Evolutionary conservation across 2,888 invertebrate species (phyloP), one percentile per base, ranked within the genome.

Genomic region (Drosophila prolongata): DNA sequence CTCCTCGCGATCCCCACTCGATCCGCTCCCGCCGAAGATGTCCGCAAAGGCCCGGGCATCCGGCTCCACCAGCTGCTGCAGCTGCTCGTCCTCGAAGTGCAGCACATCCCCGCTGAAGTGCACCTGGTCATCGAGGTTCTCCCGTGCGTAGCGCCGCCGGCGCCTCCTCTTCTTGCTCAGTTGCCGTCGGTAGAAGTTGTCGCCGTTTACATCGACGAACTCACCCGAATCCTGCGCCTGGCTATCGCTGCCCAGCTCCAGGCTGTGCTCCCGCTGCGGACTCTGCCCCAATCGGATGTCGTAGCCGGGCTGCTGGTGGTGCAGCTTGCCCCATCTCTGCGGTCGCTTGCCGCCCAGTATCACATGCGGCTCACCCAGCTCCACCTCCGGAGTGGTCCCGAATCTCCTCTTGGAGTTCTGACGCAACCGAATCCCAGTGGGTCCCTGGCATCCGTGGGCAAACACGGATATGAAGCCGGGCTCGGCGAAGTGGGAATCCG

Each of bases 381-480:
- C 80, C 6, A 80, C 79, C 40, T 78, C 77, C 10, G 78, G 86
- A 5, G 71, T 49, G 6, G 66, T 37, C 1, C 78, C 75, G 53
- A 88, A 91, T 2, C 91, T 86, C 0, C 92, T 86, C 58, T 92
- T 92, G 0, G 91, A 92, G 55, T 91, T 92, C 70, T 91, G 90
- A 0, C 92, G 87, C 27, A 91, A 71, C 38, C 90, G 86, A 10
- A 90, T 90, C 11, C 90, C 91, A 34, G 80, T 86, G 4, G 90
- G 90, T 57, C 90, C 94, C 83, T 95, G 95, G 85, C 97, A 97
- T 0, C 96, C 96, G 76, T 96, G 96, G 0, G 97, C 97, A 86
- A 97, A 97, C 0, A 97, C 96, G 47, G 96, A 96, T 38, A 96
- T 95, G 82, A 97, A 97, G 13, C 96, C 95, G 0, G 97, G 97